A percentile compares a stretch with the other conserved stretches of the same genome.
phyloP scores from a whole-genome alignment of 2,888 invertebrate species.

The Habroteleia sp. region DNA sequence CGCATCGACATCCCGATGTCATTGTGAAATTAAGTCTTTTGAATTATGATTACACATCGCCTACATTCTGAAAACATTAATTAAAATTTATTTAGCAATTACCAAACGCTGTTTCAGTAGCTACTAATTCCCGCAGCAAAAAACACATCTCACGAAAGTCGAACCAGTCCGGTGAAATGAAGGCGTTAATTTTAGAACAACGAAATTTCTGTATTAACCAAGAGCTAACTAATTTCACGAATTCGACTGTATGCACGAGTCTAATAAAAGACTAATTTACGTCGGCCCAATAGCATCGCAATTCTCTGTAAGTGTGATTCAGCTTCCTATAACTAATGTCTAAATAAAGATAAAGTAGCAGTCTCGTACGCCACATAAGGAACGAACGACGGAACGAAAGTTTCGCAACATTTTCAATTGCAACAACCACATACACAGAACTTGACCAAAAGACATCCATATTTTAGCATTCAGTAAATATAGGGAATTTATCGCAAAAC shows the following conservation, averaged over 20 bases:
- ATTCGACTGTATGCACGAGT: constrained; percentile 33
- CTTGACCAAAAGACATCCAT: constrained; percentile 6
- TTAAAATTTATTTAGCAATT: too few species aligned
- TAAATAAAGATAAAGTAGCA: constrained; percentile 32
- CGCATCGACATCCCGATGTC: too few species aligned
- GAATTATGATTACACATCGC: too few species aligned
- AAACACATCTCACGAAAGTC: too few species aligned
- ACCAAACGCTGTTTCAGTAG: too few species aligned
- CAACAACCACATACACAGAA: too few species aligned
- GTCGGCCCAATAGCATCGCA: constrained; percentile 7
- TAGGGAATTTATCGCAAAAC: constrained; percentile 20
- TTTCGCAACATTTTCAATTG: constrained; percentile 23
- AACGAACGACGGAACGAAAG: neutral
- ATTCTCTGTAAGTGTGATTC: constrained; percentile 19
- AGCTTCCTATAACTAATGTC: constrained; percentile 23
- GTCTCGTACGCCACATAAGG: neutral
- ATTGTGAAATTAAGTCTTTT: too few species aligned
- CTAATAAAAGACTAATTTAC: constrained; percentile 50
- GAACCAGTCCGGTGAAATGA: constrained; percentile 2
- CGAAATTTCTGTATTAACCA: constrained; percentile 33
- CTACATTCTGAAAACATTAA: too few species aligned
- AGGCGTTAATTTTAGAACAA: constrained; percentile 29
- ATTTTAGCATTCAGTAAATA: constrained; percentile 20
- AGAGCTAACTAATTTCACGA: constrained; percentile 33
- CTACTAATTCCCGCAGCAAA: too few species aligned